phyloP scores from a whole-genome alignment of 2,113 vertebrate species.

The Engystomops pustulosus region DNA sequence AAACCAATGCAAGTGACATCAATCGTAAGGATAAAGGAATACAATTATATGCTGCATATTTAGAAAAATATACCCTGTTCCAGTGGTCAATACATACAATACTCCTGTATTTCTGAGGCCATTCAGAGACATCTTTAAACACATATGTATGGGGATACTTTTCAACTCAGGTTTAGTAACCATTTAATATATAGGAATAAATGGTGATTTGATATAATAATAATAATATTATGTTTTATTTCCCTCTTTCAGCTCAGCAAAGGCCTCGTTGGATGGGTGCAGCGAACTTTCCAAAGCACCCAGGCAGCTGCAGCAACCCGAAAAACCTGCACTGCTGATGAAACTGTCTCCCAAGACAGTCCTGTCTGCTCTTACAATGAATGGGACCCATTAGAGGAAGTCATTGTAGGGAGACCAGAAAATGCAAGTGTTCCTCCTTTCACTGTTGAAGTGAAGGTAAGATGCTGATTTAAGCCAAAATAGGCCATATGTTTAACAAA shows the following conservation, averaged over 20 bases:
- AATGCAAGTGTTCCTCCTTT: constrained; percentile 93
- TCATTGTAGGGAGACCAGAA: constrained; percentile 96
- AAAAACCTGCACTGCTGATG: constrained; percentile 75
- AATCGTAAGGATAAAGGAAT: not conserved
- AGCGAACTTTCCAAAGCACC: constrained; percentile 88
- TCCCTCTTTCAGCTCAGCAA: constrained; percentile 78
- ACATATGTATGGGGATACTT: too few species aligned
- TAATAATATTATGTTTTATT: not conserved
- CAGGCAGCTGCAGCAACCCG: constrained; percentile 83
- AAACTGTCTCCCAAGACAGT: constrained; percentile 79
- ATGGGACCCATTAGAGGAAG: constrained; percentile 96
- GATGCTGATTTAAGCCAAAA: not conserved
- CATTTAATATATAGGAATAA: too few species aligned
- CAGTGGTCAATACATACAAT: too few species aligned
- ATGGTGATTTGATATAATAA: too few species aligned
- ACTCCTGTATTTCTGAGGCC: too few species aligned
- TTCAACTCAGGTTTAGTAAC: too few species aligned
- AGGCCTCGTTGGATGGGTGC: constrained; percentile 83
- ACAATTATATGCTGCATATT: not conserved
- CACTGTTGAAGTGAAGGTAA: constrained; percentile 97
- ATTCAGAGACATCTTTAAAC: too few species aligned
- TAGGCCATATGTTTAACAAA: not conserved
- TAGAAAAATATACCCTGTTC: too few species aligned
- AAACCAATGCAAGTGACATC: not conserved
- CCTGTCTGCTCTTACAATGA: constrained; percentile 93